Evolutionary conservation across 2,888 invertebrate species (phyloP), one percentile per base, ranked within the genome.

Genomic region (Synergus laeviventris): DNA sequence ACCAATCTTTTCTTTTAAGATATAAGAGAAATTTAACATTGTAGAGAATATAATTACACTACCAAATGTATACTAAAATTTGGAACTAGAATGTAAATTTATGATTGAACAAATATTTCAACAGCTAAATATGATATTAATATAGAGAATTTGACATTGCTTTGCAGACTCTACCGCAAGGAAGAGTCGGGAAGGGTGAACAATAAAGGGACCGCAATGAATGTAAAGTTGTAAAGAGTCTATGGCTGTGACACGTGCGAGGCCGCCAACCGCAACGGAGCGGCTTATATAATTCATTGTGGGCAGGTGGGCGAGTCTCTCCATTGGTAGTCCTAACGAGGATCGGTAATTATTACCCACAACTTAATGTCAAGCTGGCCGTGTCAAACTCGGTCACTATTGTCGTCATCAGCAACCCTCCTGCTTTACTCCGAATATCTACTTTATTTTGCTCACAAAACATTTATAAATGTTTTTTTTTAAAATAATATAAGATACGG

Each of bases 281-380:
- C 76, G 81, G 73, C 77, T 79, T 79, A 78, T 79, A 78, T 78
- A 79, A 81, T 81, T 78, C 79, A 81, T 77, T 76, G 83, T 81
- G 79, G 84, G 85, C 88, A 88, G 88, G 88, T 88, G 86, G 87
- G 86, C 86, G 84, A 84, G 83, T 81, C 84, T 74, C 76, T 78
- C 83, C 81, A 84, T 85, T 84, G 82, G 78, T 80, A 81, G 82
- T 79, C 81, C 87, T 88, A 88, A 88, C 87, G 85, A 87, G 86
- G 84, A 84, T 83, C 86, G 82, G 86, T 88, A 88, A 88, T 88
- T 88, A 88, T 88, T 88, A 87, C 85, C 84, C 86, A 84, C 86
- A 86, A 87, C 86, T 87, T 85, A 84, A 85, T 85, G 84, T 83
- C 84, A 84, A 84, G 82, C 83, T 82, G 82, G 77, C 81, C 85